phyloP scores from a whole-genome alignment of 2,888 invertebrate genomes.

The Pyrochroa serraticornis region DNA sequence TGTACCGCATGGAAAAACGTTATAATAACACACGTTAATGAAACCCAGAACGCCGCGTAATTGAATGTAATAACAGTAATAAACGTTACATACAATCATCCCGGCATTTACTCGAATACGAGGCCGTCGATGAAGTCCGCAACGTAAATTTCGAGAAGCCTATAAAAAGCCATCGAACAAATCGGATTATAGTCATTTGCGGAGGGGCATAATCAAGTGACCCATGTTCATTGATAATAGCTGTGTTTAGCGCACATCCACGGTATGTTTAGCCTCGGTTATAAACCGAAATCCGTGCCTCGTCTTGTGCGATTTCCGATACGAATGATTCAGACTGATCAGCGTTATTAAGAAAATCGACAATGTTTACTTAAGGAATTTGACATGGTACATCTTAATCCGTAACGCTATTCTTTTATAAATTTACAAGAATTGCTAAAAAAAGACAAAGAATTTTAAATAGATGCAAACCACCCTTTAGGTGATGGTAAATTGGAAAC shows the following conservation, averaged over 20 bases:
- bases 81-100: slow-evolving; percentile 19
- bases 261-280: slow-evolving; percentile 13
- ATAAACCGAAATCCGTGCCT: slow-evolving; percentile 12
- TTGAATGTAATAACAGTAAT: slow-evolving; percentile 30
- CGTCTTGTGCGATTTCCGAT: background rate
- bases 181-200: slow-evolving; percentile 41
- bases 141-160: slow-evolving; percentile 26
- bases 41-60: slow-evolving; percentile 24
- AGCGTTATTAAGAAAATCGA: too few relatives aligned
- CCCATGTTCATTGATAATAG: slow-evolving; percentile 38
- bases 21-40: slow-evolving; percentile 18
- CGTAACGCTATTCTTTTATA: too few relatives aligned
- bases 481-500: too few relatives aligned
- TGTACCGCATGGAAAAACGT: too few relatives aligned
- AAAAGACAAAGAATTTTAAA: too few relatives aligned
- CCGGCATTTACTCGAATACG: slow-evolving; percentile 20
- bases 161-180: slow-evolving; percentile 29
- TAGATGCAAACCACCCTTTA: too few relatives aligned
- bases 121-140: slow-evolving; percentile 11
- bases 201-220: slow-evolving; percentile 37
- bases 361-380: too few relatives aligned
- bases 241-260: slow-evolving; percentile 32
- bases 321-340: background rate
- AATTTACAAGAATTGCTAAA: too few relatives aligned
- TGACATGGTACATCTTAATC: too few relatives aligned